A percentile compares a stretch with the other conserved stretches of the same genome.
Evolutionary conservation across 2,888 invertebrate genomes (phyloP).

Genomic region (Himalopsyche tibetana): DNA sequence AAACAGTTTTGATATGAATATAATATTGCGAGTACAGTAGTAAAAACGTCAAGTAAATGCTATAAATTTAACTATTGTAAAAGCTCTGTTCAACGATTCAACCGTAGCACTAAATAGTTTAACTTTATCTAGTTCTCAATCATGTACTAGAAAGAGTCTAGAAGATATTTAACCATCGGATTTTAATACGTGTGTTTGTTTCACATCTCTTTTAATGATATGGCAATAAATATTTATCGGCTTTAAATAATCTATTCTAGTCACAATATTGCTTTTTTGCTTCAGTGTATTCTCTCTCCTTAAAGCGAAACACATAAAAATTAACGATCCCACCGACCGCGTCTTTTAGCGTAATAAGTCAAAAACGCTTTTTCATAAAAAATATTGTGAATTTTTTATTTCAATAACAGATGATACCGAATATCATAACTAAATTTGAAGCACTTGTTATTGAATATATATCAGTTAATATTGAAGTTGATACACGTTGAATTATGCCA

Average conservation of each 20-base stretch:
- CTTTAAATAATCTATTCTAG: slow-evolving; percentile 18
- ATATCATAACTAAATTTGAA: not conserved
- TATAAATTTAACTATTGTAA: no score
- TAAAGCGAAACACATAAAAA: slow-evolving; percentile 1
- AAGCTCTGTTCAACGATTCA: no score
- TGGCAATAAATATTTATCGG: slow-evolving; percentile 4
- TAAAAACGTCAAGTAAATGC: no score
- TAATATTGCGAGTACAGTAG: no score
- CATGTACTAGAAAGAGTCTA: no score
- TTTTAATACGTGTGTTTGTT: not conserved
- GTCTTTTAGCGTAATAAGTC: not conserved
- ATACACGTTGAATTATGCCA: no score
- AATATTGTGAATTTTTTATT: not conserved
- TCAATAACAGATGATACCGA: not conserved
- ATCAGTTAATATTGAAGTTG: no score
- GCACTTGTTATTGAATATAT: no score
- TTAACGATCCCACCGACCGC: not conserved
- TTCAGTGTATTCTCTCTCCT: slow-evolving; percentile 37
- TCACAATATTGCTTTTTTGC: slow-evolving; percentile 35
- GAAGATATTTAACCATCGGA: no score
- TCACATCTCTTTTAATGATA: slow-evolving; percentile 31
- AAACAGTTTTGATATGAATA: no score
- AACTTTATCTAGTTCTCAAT: no score
- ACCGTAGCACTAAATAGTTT: no score
- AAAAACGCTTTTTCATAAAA: not conserved